Percentiles rank a stretch among this genome's conserved stretches.
Conservation (phyloP, 1,140 invertebrate genomes). For the Cydia strobilella region DNA sequence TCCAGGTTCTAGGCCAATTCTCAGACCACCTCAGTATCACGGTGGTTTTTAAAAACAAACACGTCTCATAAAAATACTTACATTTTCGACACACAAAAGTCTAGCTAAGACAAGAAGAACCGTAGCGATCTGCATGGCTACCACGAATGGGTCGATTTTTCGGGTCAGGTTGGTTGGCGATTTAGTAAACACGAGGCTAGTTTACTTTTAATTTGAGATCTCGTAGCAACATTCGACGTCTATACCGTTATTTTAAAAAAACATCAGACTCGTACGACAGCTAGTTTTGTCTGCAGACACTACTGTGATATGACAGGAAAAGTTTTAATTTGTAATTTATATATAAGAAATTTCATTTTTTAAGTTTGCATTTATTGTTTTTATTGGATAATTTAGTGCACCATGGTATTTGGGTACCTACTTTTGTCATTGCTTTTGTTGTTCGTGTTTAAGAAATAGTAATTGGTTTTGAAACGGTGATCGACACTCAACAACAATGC, state of each 20-base stretch:
- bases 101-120: constrained; percentile 47
- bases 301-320: neutral
- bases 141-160: constrained; percentile 40
- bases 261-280: neutral
- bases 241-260: constrained; percentile 44
- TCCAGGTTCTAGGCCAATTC: too few relatives aligned
- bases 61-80: constrained; percentile 36
- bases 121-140: constrained; percentile 51
- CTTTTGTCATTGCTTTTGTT: neutral
- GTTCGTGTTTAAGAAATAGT: neutral
- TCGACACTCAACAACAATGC: neutral
- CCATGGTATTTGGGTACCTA: neutral
- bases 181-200: constrained; percentile 48
- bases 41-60: constrained; percentile 32
- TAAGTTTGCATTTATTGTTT: neutral
- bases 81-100: constrained; percentile 48
- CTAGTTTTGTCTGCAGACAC: neutral
- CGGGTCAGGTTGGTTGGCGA: constrained; percentile 15
- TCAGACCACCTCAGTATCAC: constrained; percentile 24
- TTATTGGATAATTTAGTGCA: neutral
- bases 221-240: constrained; percentile 45
- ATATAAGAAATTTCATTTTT: neutral
- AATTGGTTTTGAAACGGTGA: neutral
- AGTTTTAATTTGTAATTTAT: neutral
- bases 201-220: constrained; percentile 56